Base-by-base conservation (phyloP, 2,113 vertebrate species). In the Ammodytes marinus region DNA sequence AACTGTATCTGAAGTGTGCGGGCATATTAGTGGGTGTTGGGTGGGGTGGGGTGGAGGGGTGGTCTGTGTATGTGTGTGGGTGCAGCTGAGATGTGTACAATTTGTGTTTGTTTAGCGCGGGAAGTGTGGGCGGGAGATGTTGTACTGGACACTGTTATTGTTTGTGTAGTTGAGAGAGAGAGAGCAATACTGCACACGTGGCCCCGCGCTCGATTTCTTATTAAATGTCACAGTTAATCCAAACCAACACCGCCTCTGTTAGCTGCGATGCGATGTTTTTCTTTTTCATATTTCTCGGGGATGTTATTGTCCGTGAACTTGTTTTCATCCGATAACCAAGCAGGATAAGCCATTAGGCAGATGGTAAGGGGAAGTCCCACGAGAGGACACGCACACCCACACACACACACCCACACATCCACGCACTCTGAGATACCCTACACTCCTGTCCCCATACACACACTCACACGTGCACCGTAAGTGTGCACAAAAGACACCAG, bases 341-440 rank as follows among this genome's bases (percentile, higher is more conserved):
- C 80, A 84, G 88, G 92, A 95, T 94, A 93, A 95, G 91, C 92
- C 93, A 92, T 92, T 53, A 85, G 91, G 91, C 95, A 95, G 95
- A 95, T 95, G 94, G 95, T 87, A 72, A 89, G 88, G 84, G 90
- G 89, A 87, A 82, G 77, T 94, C 92, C 94, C 92, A 77, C 2
- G 83, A 89, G 88, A 80, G 83, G 74, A 85, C 82, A 61, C 80
- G 57, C 83, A 79, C 78, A 77, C 46, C 70, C 71, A 74, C 70
- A 69, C 72, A 76, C 74, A 78, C 72, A 52, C 79, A 60, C 69
- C 17, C 73, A 74, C 74, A 84, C 67, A 84, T 80, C 72, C 85
- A 90, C 84, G 83, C 42, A 54, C 71, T 72, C 45, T 55, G 42
- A 80, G 40, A 87, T 70, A 86, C 79, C 63, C 79, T 76, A 80